phyloP scores from a whole-genome alignment of 2,113 vertebrate genomes.

The Ceyx melanurus region DNA sequence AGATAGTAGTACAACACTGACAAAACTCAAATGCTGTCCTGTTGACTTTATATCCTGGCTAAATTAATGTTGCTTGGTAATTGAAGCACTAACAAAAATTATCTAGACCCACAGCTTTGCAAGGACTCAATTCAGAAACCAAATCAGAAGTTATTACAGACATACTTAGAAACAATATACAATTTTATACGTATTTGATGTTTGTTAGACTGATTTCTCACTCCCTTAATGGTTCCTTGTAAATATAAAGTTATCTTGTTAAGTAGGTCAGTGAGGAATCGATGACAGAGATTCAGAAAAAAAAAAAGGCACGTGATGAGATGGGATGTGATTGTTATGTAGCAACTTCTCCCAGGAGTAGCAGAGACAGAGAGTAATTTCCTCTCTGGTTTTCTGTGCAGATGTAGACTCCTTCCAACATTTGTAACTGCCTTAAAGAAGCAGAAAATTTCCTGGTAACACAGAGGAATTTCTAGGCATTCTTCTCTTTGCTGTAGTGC shows the following conservation, averaged over 20 bases:
- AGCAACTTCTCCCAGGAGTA: not conserved
- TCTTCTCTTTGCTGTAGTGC: not conserved
- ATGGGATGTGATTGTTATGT: not conserved
- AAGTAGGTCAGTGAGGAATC: not conserved
- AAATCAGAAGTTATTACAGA: not conserved
- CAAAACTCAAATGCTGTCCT: not conserved
- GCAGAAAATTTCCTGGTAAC: not conserved
- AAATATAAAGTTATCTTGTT: not conserved
- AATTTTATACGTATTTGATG: no score
- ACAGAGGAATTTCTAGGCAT: not conserved
- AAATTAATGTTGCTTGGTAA: not conserved
- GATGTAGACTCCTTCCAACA: not conserved
- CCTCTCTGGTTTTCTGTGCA: not conserved
- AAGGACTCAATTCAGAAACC: fast-evolving
- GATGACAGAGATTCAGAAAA: not conserved
- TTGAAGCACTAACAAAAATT: not conserved
- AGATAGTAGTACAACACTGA: not conserved
- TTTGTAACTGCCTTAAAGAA: not conserved
- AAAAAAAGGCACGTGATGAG: not conserved
- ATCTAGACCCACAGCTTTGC: not conserved
- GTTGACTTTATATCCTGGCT: not conserved
- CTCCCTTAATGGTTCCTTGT: not conserved
- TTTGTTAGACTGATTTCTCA: not conserved
- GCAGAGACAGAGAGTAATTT: not conserved
- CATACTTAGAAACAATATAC: not conserved